These are phyloP conservation scores for Tineola bisselliella DNA, from an alignment of 2,888 invertebrate species.

Conservation along the genomic window DNA sequence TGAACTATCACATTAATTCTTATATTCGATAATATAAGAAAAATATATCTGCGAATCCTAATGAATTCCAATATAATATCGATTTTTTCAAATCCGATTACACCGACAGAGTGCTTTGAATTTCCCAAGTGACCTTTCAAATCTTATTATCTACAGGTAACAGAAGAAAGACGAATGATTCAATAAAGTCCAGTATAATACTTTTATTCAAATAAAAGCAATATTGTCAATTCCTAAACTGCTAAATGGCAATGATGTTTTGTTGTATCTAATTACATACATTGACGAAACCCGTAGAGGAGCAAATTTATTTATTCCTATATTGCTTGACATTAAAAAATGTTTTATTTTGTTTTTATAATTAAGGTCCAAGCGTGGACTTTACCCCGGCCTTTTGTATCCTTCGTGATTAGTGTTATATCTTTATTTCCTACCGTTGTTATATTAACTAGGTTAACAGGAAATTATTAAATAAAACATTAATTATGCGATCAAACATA, in stretches of 20 bases:
- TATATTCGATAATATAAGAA: too few relatives aligned
- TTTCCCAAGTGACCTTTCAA: not conserved
- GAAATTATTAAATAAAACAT: slow-evolving; percentile 35
- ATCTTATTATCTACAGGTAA: slow-evolving; percentile 8
- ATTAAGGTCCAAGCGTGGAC: not conserved
- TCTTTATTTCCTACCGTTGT: not conserved
- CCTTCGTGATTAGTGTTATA: not conserved
- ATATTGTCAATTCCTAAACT: too few relatives aligned
- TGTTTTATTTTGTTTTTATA: not conserved
- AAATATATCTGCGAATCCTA: too few relatives aligned
- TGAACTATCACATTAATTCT: too few relatives aligned
- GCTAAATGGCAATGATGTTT: too few relatives aligned
- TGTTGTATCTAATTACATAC: not conserved
- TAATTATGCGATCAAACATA: slow-evolving; percentile 51
- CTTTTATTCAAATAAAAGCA: too few relatives aligned
- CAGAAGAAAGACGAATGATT: not conserved
- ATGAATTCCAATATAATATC: not conserved
- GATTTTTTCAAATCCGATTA: not conserved
- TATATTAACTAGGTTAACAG: not conserved
- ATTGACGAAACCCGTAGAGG: not conserved
- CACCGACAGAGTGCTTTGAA: not conserved
- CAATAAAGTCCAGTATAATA: not conserved
- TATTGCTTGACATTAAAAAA: not conserved
- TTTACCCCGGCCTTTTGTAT: not conserved
- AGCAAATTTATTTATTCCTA: not conserved